Evolutionary conservation across 2,888 invertebrate species (phyloP), one percentile per base, ranked within the genome.

Genomic region (Stegophylla sp.): DNA sequence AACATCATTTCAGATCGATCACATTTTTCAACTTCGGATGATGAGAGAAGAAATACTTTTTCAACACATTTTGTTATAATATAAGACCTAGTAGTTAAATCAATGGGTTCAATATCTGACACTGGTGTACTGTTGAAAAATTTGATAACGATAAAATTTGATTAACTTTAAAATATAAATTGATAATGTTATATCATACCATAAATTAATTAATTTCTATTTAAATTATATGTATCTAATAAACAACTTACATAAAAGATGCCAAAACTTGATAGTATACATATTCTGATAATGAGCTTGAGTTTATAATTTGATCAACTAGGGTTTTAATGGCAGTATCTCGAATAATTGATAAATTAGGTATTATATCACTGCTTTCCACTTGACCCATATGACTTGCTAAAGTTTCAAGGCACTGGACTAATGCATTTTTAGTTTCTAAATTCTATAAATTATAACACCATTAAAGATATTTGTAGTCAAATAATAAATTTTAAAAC

Each of bases 291-390:
- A 79, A 13, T n/a, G 26, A 48, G 61, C 28, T 71, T 5, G 34
- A 71, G n/a, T 79, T 61, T 34, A 69, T 10, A 26, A 79, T 71
- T 79, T 79, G 79, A 41, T 63, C 51, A 12, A 79, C 79, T 4
- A 79, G 13, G 4, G 5, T 79, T 41, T 79, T 79, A 17, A 79
- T 79, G 12, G 71, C 71, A 4, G 61, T 71, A 26, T 79, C 79
- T 15, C 79, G 79, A 34, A 79, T 79, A 23, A 79, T 79, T 15
- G 69, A 20, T 51, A 79, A 61, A 79, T 79, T 79, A 12, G 79
- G 79, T 63, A 79, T 71, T 17, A 69, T 71, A 26, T 79, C 79
- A 51, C 79, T 51, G 9, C 61, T 63, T 17, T 79, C 79, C 10
- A 79, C 79, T 3, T 51, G 51, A 28, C 61, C 23, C 61, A 71